These are phyloP conservation scores for Protobothrops flavoviridis DNA, from an alignment of 2,113 vertebrate genomes.

Conservation along the genomic window DNA sequence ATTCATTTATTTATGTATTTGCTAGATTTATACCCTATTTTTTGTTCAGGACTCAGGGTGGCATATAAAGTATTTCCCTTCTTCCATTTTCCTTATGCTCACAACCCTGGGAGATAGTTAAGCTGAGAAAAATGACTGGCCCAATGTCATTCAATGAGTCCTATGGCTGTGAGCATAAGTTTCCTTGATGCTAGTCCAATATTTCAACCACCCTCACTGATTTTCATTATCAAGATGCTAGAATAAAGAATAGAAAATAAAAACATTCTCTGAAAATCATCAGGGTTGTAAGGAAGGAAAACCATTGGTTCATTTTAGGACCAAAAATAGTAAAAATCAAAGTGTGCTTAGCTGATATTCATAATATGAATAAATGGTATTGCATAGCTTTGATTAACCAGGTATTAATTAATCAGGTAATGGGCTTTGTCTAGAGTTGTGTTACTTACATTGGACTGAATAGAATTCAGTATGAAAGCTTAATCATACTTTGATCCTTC, in stretches of 20 bases:
- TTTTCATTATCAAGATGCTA: background rate
- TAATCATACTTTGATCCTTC: background rate
- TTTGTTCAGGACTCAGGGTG: background rate
- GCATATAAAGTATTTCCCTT: background rate
- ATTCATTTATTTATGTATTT: background rate
- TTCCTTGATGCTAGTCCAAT: background rate
- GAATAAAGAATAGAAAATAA: background rate
- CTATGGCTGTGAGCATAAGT: background rate
- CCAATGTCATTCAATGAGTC: background rate
- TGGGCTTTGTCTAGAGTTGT: background rate
- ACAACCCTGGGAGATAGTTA: background rate
- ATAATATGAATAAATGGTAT: background rate
- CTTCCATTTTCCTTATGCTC: background rate
- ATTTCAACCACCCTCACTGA: background rate
- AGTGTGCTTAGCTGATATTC: background rate
- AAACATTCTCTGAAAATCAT: background rate
- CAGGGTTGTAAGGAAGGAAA: background rate
- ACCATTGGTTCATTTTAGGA: background rate
- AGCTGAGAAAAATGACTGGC: background rate
- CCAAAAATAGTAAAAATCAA: background rate
- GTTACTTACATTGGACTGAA: background rate
- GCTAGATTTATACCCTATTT: background rate
- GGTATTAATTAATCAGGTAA: background rate
- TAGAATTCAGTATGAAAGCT: background rate
- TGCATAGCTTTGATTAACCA: background rate